phyloP scores from a whole-genome alignment of 2,113 vertebrate species.

The Psilopogon haemacephalus region DNA sequence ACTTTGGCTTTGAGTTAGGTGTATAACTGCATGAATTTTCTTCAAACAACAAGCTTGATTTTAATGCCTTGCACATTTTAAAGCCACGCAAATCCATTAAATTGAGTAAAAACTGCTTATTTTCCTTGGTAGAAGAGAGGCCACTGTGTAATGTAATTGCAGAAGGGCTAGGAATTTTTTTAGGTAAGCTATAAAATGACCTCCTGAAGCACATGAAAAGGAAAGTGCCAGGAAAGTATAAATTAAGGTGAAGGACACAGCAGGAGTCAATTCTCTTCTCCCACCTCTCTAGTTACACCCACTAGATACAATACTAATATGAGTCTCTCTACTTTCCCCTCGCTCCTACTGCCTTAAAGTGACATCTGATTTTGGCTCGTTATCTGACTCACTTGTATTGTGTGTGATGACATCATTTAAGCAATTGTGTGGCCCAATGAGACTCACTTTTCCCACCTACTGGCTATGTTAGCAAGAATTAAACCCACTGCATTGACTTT shows the following conservation, averaged over 20 bases:
- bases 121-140: not conserved
- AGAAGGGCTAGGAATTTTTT: not conserved
- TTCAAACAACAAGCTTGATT: not conserved
- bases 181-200: not conserved
- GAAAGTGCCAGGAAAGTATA: not conserved
- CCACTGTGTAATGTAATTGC: not conserved
- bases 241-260: conserved; percentile 42
- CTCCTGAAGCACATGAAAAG: not conserved
- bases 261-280: conserved; percentile 11
- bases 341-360: not conserved
- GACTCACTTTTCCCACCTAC: conserved; percentile 18
- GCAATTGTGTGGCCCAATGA: conserved; percentile 21
- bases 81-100: not conserved
- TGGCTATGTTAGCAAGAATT: not conserved
- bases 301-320: not conserved
- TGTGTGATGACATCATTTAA: not conserved
- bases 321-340: not conserved
- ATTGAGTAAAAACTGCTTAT: not conserved
- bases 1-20: not conserved
- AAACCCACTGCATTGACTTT: not conserved
- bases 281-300: not conserved
- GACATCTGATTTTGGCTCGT: not conserved
- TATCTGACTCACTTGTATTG: conserved; percentile 15
- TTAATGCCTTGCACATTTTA: not conserved
- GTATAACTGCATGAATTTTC: not conserved